phyloP scores from a whole-genome alignment of 2,113 vertebrate species.

The Puma concolor region DNA sequence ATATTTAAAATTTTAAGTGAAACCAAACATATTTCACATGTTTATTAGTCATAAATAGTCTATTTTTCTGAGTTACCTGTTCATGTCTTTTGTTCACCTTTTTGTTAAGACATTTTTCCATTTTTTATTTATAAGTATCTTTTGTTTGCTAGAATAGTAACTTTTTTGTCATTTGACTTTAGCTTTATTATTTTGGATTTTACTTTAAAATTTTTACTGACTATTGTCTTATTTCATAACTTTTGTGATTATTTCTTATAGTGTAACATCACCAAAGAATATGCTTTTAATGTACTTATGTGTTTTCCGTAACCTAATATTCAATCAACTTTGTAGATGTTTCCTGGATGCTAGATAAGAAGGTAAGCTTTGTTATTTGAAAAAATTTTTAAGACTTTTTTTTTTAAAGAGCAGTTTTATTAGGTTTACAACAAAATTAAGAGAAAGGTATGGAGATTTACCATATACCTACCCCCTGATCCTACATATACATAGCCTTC shows the following conservation, averaged over 20 bases:
- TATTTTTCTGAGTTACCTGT: neutral
- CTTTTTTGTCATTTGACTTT: conserved; percentile 9
- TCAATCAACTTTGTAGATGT: neutral
- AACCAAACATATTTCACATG: neutral
- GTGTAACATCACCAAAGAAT: neutral
- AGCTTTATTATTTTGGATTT: conserved; percentile 17
- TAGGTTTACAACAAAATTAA: neutral
- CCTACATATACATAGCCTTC: neutral
- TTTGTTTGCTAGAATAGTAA: neutral
- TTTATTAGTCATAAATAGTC: neutral
- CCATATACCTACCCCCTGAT: neutral
- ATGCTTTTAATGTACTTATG: neutral
- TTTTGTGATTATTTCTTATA: conserved; percentile 12
- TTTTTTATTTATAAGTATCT: neutral
- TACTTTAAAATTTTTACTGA: neutral
- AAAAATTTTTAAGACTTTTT: neutral
- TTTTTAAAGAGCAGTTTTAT: neutral
- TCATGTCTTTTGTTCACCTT: conserved; percentile 2
- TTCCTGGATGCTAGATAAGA: neutral
- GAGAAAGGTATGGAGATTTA: neutral
- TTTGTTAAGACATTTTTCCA: neutral
- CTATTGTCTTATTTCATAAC: neutral
- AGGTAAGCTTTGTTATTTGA: neutral
- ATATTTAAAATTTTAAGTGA: neutral
- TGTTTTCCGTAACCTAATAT: neutral